Conservation (phyloP, 2,113 vertebrate genomes). For the Aldabrachelys gigantea region DNA sequence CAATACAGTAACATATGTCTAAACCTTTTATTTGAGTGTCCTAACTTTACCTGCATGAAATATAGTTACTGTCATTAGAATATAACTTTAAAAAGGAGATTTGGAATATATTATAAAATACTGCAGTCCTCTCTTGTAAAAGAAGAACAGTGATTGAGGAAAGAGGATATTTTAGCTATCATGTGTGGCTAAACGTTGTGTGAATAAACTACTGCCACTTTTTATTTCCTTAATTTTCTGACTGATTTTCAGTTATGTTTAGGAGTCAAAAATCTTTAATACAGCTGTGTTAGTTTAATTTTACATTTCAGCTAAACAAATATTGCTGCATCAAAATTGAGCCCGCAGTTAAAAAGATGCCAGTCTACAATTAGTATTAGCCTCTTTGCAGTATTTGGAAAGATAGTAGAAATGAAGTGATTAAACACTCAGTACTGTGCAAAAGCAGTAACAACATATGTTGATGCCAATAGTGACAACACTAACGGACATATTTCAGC, state of each 20-base stretch:
- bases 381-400: neutral
- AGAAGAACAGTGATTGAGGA: accelerated
- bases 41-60: neutral
- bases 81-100: neutral
- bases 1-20: accelerated
- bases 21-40: neutral
- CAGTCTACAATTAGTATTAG: neutral
- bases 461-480: neutral
- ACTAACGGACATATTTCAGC: neutral
- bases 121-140: neutral
- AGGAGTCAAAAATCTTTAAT: neutral
- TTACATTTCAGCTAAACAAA: neutral
- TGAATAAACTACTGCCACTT: neutral
- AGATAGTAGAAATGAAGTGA: neutral
- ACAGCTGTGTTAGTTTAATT: neutral
- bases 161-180: neutral
- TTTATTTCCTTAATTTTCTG: neutral
- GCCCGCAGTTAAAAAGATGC: neutral
- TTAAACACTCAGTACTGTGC: neutral
- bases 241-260: neutral
- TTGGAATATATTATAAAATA: neutral
- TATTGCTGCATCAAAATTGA: neutral
- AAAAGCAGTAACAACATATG: neutral
- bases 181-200: neutral
- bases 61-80: neutral